Conservation (phyloP, 1,140 invertebrate genomes). For the Choristoneura fumiferana region DNA sequence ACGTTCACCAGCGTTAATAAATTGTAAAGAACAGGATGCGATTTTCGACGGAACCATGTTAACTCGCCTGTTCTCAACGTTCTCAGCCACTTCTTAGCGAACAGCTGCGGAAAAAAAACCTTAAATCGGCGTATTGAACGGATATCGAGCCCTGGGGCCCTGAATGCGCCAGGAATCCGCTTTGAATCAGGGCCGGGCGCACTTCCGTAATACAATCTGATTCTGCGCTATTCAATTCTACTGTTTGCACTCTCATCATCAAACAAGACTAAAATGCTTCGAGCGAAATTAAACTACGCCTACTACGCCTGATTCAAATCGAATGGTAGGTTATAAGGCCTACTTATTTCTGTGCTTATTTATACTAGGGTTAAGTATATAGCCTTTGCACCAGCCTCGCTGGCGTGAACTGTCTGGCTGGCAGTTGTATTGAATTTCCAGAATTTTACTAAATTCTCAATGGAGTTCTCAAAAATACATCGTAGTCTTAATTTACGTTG, state of each 20-base stretch:
- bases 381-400: no score
- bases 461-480: no score
- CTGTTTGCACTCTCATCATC: constrained; percentile 30
- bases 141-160: constrained; percentile 50
- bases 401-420: no score
- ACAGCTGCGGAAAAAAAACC: constrained; percentile 37
- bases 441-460: no score
- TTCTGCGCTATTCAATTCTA: constrained; percentile 37
- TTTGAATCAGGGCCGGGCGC: constrained; percentile 49
- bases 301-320: neutral
- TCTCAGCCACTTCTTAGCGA: constrained; percentile 41
- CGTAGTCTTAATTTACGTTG: no score
- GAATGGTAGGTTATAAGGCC: no score
- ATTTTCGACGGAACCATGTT: constrained; percentile 66
- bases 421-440: no score
- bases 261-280: neutral
- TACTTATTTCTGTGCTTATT: no score
- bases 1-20: constrained; percentile 61
- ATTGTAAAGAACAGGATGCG: constrained; percentile 68
- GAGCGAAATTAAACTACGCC: neutral
- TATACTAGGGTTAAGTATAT: no score
- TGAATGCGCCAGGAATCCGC: constrained; percentile 39
- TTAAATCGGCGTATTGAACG: constrained; percentile 53
- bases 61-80: constrained; percentile 56
- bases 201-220: constrained; percentile 57